Evolutionary conservation across 37 sponge, comb jelly and placozoan species (phyloP), one percentile per base, ranked within the genome.

Genomic region (Halisarca cf. caerulea): DNA sequence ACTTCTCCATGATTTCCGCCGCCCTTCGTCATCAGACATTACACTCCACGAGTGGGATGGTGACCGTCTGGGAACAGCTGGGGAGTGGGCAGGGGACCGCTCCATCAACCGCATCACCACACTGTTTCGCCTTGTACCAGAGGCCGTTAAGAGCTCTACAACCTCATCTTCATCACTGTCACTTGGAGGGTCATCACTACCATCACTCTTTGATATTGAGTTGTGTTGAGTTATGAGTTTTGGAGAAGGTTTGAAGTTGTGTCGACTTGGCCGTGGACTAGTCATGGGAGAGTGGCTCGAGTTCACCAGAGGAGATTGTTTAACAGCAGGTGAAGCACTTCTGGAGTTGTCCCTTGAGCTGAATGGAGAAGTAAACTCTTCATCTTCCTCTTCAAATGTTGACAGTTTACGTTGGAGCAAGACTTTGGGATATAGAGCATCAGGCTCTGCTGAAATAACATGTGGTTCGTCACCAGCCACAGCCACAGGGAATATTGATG

Each of bases 161-260:
- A 93, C 85, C 66, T 90, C 94, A 80, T 83, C 91, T 8, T 91
- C 92, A 9, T 89, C 93, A 41, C 77, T 74, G 39, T 89, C 90
- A 21, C 79, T 80, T 25, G 84, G 85, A 2, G 88, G 87, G 25
- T 92, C 89, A 30, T 93, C 94, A 68, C 94, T 93, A 1, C 69
- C 82, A 35, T 93, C 94, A 0, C 90, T 90, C 70, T 86, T 86
- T 43, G 89, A 88, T 21, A 86, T 25, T 21, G 73, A 55, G 44
- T 72, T 80, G 41, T 33, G 2, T 17, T 79, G 20, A 0, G 86
- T 18, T 8, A 30, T 6, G n/a, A 23, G 18, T 5, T 7, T 28
- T 6, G 64, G 64, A 20, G 64, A n/a, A 20, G 25, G 25, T 28
- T 62, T 62, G 64, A 7, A 7, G 9, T 8, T 23, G 7, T 23